Base-by-base conservation (phyloP, 1,140 invertebrate genomes). In the Procambarus virginalis region DNA sequence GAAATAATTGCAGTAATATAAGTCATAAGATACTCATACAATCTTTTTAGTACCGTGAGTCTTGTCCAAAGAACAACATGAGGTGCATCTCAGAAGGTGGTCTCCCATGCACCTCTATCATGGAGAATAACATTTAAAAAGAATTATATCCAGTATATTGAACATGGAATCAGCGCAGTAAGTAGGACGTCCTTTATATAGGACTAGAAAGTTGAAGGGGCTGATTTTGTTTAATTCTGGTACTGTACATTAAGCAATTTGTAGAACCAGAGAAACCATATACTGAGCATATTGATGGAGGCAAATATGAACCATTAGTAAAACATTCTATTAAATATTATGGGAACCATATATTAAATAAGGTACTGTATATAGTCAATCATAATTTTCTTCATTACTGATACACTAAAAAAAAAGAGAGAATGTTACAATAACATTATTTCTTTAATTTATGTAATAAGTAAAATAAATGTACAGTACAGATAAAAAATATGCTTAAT, bases 21-120 rank as follows among this genome's bases (percentile, higher is more conserved):
- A 68, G 9, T 68, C 3, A 20, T 17, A 17, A 17, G 1, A 20
- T 68, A 68, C 55, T 17, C 20, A 2, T 68, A 68, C 55, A 58
- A 58, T 20, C 4, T 48, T 78, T 49, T 49, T 78, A 78, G 77
- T 78, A 78, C 77, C 77, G 49, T 46, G 48, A 78, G 77, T 78
- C 49, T 78, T 78, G 46, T 46, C 20, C 20, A 17, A 68, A 68
- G 75, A 78, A 78, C 2, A 14, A 78, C 51, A n/a, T 9, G 46
- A 78, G 77, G 46, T 78, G 77, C 77, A 78, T 46, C 77, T 20
- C 9, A 22, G 20, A 51, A 20, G 51, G 77, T 49, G 49, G 77
- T 46, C 77, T 78, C 17, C 77, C 51, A 48, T 78, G 17, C 49
- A 78, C 51, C 20, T 68, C 10, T 17, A 12, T 68, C 4, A 68